These are phyloP conservation scores for Magallana ariakensis DNA, from an alignment of 1,140 invertebrate genomes.

Conservation along the genomic window DNA sequence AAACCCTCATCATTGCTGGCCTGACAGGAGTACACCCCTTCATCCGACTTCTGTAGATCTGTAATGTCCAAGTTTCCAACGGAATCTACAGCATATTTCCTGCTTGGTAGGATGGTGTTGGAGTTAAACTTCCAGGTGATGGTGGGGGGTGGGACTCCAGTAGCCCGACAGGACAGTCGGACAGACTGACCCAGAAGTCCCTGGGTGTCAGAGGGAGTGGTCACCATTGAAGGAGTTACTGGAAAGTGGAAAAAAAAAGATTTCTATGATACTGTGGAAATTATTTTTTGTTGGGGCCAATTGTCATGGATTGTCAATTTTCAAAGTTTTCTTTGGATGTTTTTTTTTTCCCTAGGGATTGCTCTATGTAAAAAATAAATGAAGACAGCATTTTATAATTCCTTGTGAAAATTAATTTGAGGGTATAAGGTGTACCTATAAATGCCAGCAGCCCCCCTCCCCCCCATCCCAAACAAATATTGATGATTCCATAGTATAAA, in stretches of 20 bases:
- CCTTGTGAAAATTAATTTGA: too few relatives aligned
- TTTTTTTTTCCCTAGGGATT: too few relatives aligned
- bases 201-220: slow-evolving; percentile 74
- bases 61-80: slow-evolving; percentile 85
- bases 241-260: slow-evolving; percentile 41
- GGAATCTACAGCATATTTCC: slow-evolving; percentile 54
- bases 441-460: too few relatives aligned
- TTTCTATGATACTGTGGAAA: too few relatives aligned
- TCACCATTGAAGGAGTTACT: slow-evolving; percentile 69
- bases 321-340: too few relatives aligned
- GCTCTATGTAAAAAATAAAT: too few relatives aligned
- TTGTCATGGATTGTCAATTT: too few relatives aligned
- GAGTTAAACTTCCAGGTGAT: slow-evolving; percentile 85
- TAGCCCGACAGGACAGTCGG: slow-evolving; percentile 84
- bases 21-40: slow-evolving; percentile 69
- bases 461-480: too few relatives aligned
- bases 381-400: too few relatives aligned
- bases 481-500: too few relatives aligned
- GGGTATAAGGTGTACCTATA: too few relatives aligned
- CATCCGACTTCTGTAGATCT: slow-evolving; percentile 81
- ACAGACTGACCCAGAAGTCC: slow-evolving; percentile 81
- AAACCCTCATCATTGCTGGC: slow-evolving; percentile 68
- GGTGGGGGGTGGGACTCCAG: slow-evolving; percentile 84
- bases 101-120: slow-evolving; percentile 46
- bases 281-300: too few relatives aligned